phyloP scores from a whole-genome alignment of 2,888 invertebrate genomes.

The Euplagia quadripunctaria region DNA sequence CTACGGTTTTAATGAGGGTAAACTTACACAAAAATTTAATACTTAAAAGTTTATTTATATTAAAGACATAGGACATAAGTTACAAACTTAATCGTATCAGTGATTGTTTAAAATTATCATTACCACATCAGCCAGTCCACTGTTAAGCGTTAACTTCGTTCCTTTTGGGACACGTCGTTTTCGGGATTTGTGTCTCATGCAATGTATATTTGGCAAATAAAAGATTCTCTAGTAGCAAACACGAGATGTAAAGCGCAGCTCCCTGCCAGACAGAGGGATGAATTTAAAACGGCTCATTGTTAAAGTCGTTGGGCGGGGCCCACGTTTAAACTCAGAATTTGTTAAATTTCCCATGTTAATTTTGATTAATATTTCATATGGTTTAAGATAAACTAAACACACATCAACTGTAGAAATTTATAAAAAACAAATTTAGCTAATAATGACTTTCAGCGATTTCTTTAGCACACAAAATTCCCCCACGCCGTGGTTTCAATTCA shows the following conservation, averaged over 20 bases:
- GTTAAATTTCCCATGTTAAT: not conserved
- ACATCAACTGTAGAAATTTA: not conserved
- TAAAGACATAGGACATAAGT: not conserved
- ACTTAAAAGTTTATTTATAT: not conserved
- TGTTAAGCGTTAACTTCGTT: no score
- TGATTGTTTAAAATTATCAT: not conserved
- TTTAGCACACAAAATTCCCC: slow-evolving; percentile 10
- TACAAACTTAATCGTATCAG: not conserved
- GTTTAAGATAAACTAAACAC: not conserved
- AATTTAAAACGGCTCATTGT: no score
- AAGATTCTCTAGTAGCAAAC: no score
- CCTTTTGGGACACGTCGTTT: no score
- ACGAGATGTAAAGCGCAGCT: no score
- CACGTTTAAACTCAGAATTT: not conserved
- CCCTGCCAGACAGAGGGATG: no score
- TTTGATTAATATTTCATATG: not conserved
- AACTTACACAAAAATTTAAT: no score
- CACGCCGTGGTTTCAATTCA: slow-evolving; percentile 3
- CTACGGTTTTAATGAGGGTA: no score
- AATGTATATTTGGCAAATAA: no score
- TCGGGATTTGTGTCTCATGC: no score
- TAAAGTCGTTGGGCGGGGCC: no score
- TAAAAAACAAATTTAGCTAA: not conserved
- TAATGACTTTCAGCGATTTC: slow-evolving; percentile 9
- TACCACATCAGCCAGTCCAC: not conserved